phyloP scores from a whole-genome alignment of 2,113 vertebrate species.

The Phrynosoma blainvillii region DNA sequence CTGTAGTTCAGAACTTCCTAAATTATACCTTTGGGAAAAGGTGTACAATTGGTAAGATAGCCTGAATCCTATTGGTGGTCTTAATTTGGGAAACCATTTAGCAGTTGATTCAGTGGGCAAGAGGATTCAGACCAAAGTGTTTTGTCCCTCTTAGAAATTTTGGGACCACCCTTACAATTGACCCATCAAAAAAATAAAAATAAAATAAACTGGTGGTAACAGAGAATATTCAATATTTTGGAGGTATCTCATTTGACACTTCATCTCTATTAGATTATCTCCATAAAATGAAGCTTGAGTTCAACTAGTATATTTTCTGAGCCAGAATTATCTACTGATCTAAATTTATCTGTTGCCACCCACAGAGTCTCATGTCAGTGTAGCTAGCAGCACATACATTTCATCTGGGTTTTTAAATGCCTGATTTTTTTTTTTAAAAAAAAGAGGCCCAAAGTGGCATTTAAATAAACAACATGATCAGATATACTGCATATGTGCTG shows the following conservation, averaged over 20 bases:
- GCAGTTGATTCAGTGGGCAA: too few relatives aligned
- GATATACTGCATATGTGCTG: neutral
- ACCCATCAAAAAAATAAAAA: too few relatives aligned
- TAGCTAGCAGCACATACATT: neutral
- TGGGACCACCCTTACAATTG: neutral
- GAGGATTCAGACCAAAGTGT: too few relatives aligned
- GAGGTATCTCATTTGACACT: neutral
- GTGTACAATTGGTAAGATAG: neutral
- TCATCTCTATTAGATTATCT: slow-evolving; percentile 3
- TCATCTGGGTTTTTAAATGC: slow-evolving; percentile 11
- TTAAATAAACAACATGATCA: neutral
- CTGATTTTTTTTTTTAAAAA: neutral
- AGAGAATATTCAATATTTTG: neutral
- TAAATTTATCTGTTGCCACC: slow-evolving; percentile 22
- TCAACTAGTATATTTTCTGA: neutral
- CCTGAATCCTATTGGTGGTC: neutral
- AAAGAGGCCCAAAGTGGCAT: neutral
- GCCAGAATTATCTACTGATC: slow-evolving; percentile 20
- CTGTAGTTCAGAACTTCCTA: too few relatives aligned
- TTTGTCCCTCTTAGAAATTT: too few relatives aligned
- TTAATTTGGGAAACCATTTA: too few relatives aligned
- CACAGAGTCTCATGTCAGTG: slow-evolving; percentile 1
- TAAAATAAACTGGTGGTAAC: neutral
- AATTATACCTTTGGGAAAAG: neutral
- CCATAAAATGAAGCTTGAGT: neutral